Evolutionary conservation across 2,113 vertebrate genomes (phyloP).

Genomic region (Sapayoa aenigma): DNA sequence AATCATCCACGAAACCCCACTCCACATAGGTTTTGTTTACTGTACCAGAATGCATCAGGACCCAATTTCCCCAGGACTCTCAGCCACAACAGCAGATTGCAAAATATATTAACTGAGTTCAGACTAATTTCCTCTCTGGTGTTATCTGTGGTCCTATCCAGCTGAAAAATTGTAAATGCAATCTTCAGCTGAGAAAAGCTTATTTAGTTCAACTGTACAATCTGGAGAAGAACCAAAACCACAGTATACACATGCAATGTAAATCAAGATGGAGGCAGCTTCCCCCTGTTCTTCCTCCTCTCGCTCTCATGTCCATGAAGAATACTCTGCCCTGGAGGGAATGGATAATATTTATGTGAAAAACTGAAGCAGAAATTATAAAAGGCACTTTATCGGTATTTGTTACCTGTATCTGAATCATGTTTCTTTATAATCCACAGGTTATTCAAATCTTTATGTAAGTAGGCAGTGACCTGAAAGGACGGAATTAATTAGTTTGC

Average conservation of each 20-base stretch:
- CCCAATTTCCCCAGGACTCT: neutral
- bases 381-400: neutral
- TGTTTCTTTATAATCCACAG: constrained; percentile 91
- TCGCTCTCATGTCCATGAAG: neutral
- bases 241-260: neutral
- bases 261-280: neutral
- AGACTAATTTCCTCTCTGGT: neutral
- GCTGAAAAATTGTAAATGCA: neutral
- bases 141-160: neutral
- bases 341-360: neutral
- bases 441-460: constrained; percentile 97
- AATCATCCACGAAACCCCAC: neutral
- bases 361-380: neutral
- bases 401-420: constrained; percentile 79
- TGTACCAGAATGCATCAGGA: neutral
- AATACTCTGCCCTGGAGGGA: neutral
- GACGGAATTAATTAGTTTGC: neutral
- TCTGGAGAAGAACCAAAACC: neutral
- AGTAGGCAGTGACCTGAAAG: constrained; percentile 90
- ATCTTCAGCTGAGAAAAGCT: neutral
- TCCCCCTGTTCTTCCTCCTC: neutral
- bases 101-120: neutral
- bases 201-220: neutral
- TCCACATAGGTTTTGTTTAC: neutral
- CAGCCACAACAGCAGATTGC: neutral